A percentile compares a stretch with the other conserved stretches of the same genome.
phyloP scores from a whole-genome alignment of 2,888 invertebrate genomes.

The Melanotus villosus region DNA sequence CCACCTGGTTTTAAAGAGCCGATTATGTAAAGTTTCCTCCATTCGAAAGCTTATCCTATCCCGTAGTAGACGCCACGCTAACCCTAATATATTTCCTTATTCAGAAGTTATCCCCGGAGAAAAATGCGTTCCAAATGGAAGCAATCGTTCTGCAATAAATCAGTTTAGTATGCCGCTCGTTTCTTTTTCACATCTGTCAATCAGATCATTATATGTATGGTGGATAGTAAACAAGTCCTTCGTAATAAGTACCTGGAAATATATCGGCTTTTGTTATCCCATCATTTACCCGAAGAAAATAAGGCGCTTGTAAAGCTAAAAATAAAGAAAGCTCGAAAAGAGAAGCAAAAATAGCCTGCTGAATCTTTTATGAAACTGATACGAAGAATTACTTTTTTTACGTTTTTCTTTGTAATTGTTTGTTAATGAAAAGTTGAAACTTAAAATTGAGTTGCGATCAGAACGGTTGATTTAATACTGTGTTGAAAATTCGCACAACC shows the following conservation, averaged over 20 bases:
- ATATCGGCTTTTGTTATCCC: neutral
- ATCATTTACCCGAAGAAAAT: neutral
- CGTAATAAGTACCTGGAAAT: neutral
- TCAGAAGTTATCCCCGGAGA: neutral
- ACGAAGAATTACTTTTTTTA: neutral
- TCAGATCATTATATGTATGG: neutral
- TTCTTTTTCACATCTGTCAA: neutral
- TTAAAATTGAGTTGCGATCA: too few species aligned
- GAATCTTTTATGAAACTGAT: constrained; percentile 9
- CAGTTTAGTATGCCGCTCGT: neutral
- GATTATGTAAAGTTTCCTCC: constrained; percentile 17
- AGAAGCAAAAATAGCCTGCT: neutral
- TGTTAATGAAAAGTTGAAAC: too few species aligned
- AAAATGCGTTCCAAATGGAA: neutral
- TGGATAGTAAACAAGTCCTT: neutral
- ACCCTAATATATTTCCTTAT: constrained; percentile 12
- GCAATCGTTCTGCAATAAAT: neutral
- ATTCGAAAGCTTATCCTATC: constrained; percentile 3
- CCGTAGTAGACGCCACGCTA: neutral
- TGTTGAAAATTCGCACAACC: too few species aligned
- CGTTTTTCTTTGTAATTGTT: neutral
- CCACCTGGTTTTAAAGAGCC: constrained; percentile 8
- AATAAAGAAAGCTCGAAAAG: neutral
- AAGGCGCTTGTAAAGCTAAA: constrained; percentile 3
- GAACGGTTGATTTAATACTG: too few species aligned